Evolutionary conservation across 2,797 vertebrate genomes (phyloP), one percentile per base, ranked within the genome.

Genomic region (Chromis chromis): DNA sequence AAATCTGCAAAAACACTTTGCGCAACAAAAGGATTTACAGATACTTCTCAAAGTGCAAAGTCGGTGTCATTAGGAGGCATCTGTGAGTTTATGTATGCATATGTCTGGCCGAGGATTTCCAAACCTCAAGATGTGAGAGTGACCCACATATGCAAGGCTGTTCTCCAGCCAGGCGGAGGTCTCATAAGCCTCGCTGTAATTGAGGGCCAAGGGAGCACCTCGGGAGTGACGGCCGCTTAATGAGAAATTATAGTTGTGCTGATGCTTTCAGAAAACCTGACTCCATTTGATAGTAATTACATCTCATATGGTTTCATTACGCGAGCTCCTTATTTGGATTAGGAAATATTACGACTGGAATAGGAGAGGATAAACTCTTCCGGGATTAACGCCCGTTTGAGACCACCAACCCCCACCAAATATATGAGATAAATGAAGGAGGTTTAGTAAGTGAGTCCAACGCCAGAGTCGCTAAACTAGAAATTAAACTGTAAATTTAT

Each of bases 191-290:
- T 14, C 0, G 64, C 76, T 85, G 82, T 89, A 90, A 92, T 86
- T 86, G 80, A 75, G 83, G 87, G 75, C 84, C 73, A 6, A 63
- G 81, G 87, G 84, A 83, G 85, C 74, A 73, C 53, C 74, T 61
- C 65, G 2, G 74, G 82, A 89, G 82, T 88, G 89, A 89, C 86
- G 54, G 87, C 46, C 57, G 71, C 85, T 88, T 90, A 90, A 91
- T 88, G 86, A 90, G 89, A 90, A 91, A 88, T 89, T 86, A 89
- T 78, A 79, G 81, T 76, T 71, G 58, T 85, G 89, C 89, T 89
- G 90, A 92, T 78, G 86, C 72, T 56, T 76, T 82, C 65, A 85
- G 65, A 83, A 90, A 83, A 65, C 59, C 24, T 16, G 77, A 86
- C 67, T 78, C 74, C 86, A 71, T 82, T 83, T 84, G 66, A 84